Percentiles rank a stretch among this genome's conserved stretches.
Conservation (phyloP, 1,140 invertebrate genomes). For the Sesamia nonagrioides region DNA sequence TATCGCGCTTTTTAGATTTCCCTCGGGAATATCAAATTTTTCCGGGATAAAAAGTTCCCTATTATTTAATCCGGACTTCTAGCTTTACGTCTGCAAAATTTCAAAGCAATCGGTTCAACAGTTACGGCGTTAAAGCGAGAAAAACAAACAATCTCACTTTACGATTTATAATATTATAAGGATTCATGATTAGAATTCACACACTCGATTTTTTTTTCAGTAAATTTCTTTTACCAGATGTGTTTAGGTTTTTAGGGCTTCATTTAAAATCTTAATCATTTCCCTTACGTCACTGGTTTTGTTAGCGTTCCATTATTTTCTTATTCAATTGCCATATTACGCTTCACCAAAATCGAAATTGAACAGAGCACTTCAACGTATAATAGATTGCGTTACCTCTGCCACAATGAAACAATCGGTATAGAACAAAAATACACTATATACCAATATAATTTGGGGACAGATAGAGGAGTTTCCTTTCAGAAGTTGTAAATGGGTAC, state of each 20-base stretch:
- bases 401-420: constrained; percentile 7
- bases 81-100: no score
- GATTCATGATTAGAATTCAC: no score
- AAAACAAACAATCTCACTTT: no score
- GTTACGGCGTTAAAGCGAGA: no score
- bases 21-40: no score
- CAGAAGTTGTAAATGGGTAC: constrained; percentile 1
- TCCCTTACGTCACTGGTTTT: neutral
- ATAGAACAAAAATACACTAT: constrained; percentile 9
- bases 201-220: no score
- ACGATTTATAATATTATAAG: no score
- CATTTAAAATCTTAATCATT: neutral
- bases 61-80: no score
- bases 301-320: neutral
- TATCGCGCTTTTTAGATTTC: no score
- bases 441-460: neutral
- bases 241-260: neutral
- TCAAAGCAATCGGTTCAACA: no score
- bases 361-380: neutral
- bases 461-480: constrained; percentile 29
- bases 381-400: constrained; percentile 20
- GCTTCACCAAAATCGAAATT: neutral
- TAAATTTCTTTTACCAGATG: no score
- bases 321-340: constrained; percentile 6
- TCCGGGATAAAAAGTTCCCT: no score